Base-by-base conservation (phyloP, 2,797 vertebrate genomes). In the Capromys pilorides region DNA sequence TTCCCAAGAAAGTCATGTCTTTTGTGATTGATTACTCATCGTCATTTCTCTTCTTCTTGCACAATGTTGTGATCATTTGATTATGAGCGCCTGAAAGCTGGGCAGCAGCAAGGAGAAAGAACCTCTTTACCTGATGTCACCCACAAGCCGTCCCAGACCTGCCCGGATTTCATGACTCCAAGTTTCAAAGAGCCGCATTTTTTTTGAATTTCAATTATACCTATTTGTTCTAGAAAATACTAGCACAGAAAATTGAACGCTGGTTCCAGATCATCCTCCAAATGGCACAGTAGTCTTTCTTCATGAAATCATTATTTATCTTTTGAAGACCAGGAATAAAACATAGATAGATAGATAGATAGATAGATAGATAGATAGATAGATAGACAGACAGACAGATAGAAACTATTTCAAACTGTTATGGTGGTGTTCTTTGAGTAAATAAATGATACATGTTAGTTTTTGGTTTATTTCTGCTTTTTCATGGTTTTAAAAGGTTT, bases 191-290 rank as follows among this genome's bases (percentile, higher is more conserved):
- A 86, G 93, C 71, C 28, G 8, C 14, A 41, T 69, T 96, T 73
- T 82, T 13, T 78, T 87, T 93, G 59, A 54, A 67, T 93, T 91
- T 95, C 26, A 90, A 1, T 90, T 81, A 77, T 90, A 45, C 78
- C 18, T 94, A 26, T 9, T 89, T 95, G 66, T 85, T 79, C 77
- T 67, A 45, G 21, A 54, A 71, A 80, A 66, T 88, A 77, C 88
- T 82, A 94, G 39, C 36, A 73, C 57, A 93, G 54, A 8, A 85
- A 90, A n/a, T 36, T 95, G 73, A 66, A 26, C n/a, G 45, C 12
- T n/a, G 9, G 31, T 77, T 92, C 61, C 90, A 81, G 51, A 62
- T 94, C 28, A 71, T 64, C 69, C 36, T 86, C 41, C 1, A 92
- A 39, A 90, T 22, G 67, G 84, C 31, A 69, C 4, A 45, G 14